These are phyloP conservation scores for Macquaria ambigua DNA, from an alignment of 2,113 vertebrate genomes.

Conservation along the genomic window DNA sequence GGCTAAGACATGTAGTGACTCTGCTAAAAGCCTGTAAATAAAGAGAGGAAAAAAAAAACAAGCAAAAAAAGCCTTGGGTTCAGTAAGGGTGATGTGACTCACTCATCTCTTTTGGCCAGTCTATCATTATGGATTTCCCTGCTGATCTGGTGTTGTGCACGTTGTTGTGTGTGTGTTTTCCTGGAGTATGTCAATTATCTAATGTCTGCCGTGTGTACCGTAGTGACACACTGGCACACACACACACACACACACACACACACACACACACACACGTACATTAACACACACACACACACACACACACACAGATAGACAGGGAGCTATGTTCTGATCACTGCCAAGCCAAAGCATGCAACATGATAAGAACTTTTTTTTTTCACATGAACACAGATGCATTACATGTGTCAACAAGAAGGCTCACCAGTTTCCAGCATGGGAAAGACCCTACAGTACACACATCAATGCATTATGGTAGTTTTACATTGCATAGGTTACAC, in stretches of 20 bases:
- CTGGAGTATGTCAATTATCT: slow-evolving; percentile 19
- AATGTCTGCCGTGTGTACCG: slow-evolving; percentile 28
- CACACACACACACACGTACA: slow-evolving; percentile 1
- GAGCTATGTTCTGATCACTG: slow-evolving; percentile 75
- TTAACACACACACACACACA: slow-evolving; percentile 32
- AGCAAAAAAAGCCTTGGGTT: neutral
- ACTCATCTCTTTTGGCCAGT: neutral
- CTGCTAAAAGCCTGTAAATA: neutral
- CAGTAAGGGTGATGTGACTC: neutral
- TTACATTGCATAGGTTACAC: slow-evolving; percentile 62
- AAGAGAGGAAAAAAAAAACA: neutral
- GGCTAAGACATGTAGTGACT: neutral
- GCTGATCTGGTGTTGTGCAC: slow-evolving; percentile 16
- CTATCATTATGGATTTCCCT: slow-evolving; percentile 21
- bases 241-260: slow-evolving; percentile 29
- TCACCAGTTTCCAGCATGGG: slow-evolving; percentile 67
- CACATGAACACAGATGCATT: slow-evolving; percentile 83
- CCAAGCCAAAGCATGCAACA: slow-evolving; percentile 82
- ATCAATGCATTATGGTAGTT: slow-evolving; percentile 73
- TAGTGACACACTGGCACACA: slow-evolving; percentile 38
- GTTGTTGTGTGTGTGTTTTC: slow-evolving; percentile 38
- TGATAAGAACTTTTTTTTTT: slow-evolving; percentile 71
- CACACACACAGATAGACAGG: slow-evolving; percentile 66
- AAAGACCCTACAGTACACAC: slow-evolving; percentile 67
- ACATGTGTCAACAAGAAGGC: slow-evolving; percentile 76